Base-by-base conservation (phyloP, 2,797 vertebrate species). In the Melanotaenia parkinsoni region DNA sequence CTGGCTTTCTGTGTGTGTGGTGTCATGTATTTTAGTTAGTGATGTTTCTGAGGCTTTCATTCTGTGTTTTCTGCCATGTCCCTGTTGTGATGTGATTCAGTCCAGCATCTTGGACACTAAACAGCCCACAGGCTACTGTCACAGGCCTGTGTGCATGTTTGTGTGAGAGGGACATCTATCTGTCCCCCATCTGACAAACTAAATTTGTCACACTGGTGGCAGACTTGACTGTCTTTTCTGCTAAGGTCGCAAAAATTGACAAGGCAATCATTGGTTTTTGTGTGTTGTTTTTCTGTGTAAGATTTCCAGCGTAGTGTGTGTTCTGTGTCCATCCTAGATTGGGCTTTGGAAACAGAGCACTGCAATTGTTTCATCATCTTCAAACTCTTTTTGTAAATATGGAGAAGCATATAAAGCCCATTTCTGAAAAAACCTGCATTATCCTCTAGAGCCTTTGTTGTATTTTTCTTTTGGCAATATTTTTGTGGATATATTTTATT, bases 1-100 rank as follows among this genome's bases (percentile, higher is more conserved):
- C 4, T 56, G 58, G 16, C 2, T 20, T 70, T 73, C 6, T 82
- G 11, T 69, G 4, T 72, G 18, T 75, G 37, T 63, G 30, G 12
- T 79, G 66, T 35, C 33, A 20, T 74, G 45, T 59, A 47, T 81
- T 77, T 86, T 60, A 70, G 67, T 65, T 70, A 85, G 76, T 69
- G 60, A 77, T 86, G 72, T 84, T 83, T 87, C 69, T 51, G 62
- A 83, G 56, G 63, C 75, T 66, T 85, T 88, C 79, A 62, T 77
- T 75, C 62, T 65, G 71, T 59, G 66, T 88, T 86, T 87, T 86
- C 83, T 84, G 74, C 81, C 79, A 69, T 63, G 78, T 85, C 78
- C 86, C 32, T 72, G 56, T 86, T 86, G 74, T 88, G 89, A 91
- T 86, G 76, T 86, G 84, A 91, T 90, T 89, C 84, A 82, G 82